Evolutionary conservation across 1,140 invertebrate genomes (phyloP).

Genomic region (Asobara japonica): DNA sequence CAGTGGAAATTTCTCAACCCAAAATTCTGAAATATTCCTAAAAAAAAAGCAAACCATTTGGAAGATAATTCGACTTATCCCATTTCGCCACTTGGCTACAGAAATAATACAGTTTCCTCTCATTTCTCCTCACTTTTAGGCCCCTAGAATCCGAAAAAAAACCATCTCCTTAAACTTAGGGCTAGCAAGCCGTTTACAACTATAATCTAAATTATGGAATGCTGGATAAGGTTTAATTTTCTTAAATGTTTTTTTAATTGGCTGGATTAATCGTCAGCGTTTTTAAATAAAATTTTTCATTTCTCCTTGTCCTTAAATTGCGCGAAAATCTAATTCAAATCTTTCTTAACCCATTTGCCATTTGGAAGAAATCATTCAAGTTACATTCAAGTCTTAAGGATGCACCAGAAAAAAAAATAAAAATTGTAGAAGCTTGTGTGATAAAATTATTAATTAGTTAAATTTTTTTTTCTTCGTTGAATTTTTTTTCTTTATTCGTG

Average conservation of each 20-base stretch:
- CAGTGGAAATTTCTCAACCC: no score
- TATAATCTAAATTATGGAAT: not conserved
- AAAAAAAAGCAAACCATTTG: no score
- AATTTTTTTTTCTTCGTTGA: no score
- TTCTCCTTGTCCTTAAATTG: not conserved
- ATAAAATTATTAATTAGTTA: no score
- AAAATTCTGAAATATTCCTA: no score
- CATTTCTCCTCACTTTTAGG: not conserved
- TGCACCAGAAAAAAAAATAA: no score
- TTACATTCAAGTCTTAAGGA: not conserved
- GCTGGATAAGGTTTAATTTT: not conserved
- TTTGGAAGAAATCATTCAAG: not conserved
- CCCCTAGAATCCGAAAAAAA: not conserved
- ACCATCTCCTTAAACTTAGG: not conserved
- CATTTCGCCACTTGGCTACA: no score
- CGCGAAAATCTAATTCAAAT: not conserved
- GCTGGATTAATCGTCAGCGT: not conserved
- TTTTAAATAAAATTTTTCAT: not conserved
- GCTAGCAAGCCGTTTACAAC: slow-evolving; percentile 6
- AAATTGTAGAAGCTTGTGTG: no score
- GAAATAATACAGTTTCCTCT: not conserved
- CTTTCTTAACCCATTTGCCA: not conserved
- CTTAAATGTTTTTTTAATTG: not conserved
- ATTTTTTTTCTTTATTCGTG: no score
- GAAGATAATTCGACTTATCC: no score